A percentile compares a stretch with the other conserved stretches of the same genome.
Conservation (phyloP, 1,140 invertebrate genomes). For the Acarapis woodi region DNA sequence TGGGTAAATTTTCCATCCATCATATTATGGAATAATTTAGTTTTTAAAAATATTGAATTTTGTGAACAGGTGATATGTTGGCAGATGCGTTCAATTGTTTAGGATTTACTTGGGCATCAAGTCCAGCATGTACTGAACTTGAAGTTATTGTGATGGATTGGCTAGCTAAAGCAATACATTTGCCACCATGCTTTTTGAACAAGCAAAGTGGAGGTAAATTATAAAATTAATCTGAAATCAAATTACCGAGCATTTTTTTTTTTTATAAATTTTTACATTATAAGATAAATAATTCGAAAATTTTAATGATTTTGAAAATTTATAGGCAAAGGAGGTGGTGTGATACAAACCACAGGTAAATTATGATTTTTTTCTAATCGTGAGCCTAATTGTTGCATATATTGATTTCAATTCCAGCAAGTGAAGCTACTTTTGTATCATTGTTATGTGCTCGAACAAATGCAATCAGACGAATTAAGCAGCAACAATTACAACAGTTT, state of each 20-base stretch:
- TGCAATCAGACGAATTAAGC: slow-evolving; percentile 37
- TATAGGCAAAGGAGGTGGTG: slow-evolving; percentile 45
- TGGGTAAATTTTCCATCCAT: no score
- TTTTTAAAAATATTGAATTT: slow-evolving; percentile 70
- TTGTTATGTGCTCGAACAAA: slow-evolving; percentile 51
- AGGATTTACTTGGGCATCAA: slow-evolving; percentile 75
- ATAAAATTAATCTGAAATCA: no score
- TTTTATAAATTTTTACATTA: no score
- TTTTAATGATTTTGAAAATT: no score
- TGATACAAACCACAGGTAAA: slow-evolving; percentile 72
- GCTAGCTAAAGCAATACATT: slow-evolving; percentile 54
- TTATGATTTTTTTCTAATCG: no score
- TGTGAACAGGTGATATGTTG: slow-evolving; percentile 59
- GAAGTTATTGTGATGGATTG: slow-evolving; percentile 84
- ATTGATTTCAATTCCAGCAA: no score
- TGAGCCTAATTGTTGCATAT: no score
- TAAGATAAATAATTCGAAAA: slow-evolving; percentile 22
- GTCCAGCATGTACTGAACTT: slow-evolving; percentile 75
- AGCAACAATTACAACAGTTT: no score
- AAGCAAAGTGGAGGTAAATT: neutral
- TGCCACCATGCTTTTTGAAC: slow-evolving; percentile 48
- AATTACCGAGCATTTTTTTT: no score
- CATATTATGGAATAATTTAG: slow-evolving; percentile 83
- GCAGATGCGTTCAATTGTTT: slow-evolving; percentile 47
- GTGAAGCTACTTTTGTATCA: slow-evolving; percentile 56